Evolutionary conservation across 2,113 vertebrate genomes (phyloP).

Genomic region (Gavialis gangeticus): DNA sequence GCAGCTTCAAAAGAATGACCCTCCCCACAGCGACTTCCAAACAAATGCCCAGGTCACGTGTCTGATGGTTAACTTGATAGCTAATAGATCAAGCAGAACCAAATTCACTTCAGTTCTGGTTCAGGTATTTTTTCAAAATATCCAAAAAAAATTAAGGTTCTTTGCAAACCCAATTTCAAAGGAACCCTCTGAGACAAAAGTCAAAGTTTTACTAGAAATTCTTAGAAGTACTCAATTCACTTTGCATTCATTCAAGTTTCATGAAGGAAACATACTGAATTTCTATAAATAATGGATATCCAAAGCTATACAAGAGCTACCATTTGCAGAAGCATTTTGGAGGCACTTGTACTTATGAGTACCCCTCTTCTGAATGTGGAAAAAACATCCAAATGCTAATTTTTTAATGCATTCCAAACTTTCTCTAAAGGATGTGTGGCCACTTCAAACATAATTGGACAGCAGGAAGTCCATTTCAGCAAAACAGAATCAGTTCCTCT

Average conservation of each 20-base stretch:
- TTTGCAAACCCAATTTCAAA: not conserved
- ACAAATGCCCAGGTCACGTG: not conserved
- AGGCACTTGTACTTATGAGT: not conserved
- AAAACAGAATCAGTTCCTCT: not conserved
- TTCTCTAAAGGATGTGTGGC: not conserved
- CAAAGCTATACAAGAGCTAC: not conserved
- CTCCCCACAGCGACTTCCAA: not conserved
- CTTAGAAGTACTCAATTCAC: not conserved
- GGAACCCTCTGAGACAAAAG: not conserved
- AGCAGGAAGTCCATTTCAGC: not conserved
- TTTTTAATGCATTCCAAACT: not conserved
- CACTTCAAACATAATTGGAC: not conserved
- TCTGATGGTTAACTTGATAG: not conserved
- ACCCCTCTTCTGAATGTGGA: not conserved
- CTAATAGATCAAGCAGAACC: not conserved
- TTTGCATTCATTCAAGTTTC: not conserved
- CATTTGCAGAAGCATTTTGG: not conserved
- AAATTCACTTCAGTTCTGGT: not conserved
- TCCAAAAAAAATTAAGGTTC: not conserved
- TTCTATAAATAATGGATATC: not conserved
- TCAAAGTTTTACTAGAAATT: not conserved
- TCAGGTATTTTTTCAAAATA: not conserved
- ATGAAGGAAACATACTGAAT: not conserved
- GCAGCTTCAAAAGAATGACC: not conserved
- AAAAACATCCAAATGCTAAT: not conserved